Base-by-base conservation (phyloP, 2,888 invertebrate genomes). In the Drosophila borborema region DNA sequence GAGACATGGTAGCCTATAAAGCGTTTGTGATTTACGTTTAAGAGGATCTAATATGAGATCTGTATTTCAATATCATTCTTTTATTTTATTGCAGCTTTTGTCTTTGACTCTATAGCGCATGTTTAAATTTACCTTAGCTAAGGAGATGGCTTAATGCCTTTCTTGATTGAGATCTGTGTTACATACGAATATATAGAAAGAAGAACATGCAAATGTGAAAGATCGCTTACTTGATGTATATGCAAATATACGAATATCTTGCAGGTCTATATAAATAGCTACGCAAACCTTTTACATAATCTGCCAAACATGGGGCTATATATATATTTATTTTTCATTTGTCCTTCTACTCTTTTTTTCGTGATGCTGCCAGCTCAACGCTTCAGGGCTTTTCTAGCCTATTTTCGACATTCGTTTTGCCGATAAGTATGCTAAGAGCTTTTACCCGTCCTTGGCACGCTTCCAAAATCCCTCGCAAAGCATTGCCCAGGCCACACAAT, bases 361-460 rank as follows among this genome's bases (percentile, higher is more conserved):
- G 10, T 28, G 40, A 36, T 28, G 23, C 41, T 41, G 23, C 40
- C 40, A 71, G 64, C 74, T 56, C 23, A 64, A 60, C 63, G 72
- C 75, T 51, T 62, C 20, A 54, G 60, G 70, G 60, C 49, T 60
- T 54, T 62, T 67, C 67, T 65, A 56, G 55, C 48, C 72, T 36
- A 79, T 76, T 71, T 69, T 72, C 59, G 64, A 49, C 64, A 65
- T 64, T 72, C 74, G 64, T 55, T 61, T 53, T 14, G 55, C 58
- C 75, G 72, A 78, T 78, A 78, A 78, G 78, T 75, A 72, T 78
- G 68, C 61, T 75, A 69, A 75, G 61, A 75, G 72, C 75, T 78
- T 65, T 54, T 28, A 56, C 23, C 43, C 64, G 69, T 73, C 76
- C 79, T 79, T 79, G 79, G 73, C 79, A 79, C 60, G 63, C 64